Evolutionary conservation across 1,140 invertebrate species (phyloP), one percentile per base, ranked within the genome.

Genomic region (Calliopsis andreniformis): DNA sequence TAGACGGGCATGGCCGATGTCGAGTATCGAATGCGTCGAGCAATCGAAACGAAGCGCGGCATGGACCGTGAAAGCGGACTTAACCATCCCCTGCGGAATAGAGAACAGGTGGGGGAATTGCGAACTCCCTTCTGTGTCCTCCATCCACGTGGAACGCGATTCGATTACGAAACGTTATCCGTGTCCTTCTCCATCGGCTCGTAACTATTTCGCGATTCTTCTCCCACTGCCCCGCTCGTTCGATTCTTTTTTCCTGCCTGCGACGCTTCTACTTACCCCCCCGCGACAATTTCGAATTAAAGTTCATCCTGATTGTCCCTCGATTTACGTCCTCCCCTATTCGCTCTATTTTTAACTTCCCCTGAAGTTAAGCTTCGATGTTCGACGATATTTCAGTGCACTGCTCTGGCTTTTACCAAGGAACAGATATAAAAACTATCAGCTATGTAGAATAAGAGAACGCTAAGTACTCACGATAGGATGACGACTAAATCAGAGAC

Each of bases 111-210:
- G 78, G 76, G 84, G 84, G 85, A 82, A 84, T 89, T 80, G 81
- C 59, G 70, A 86, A 83, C 83, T 82, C 70, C 86, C 77, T 51
- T 49, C 64, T 49, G 63, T 45, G 64, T 69, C 55, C 64, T 69
- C 62, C 70, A 79, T 42, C 64, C 79, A 56, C 78, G 75, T 78
- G 75, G 67, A 81, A 87, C 64, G 68, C 86, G 68, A 90, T 91
- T 91, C 87, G 86, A 90, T 90, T 90, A 88, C 82, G 76, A 84
- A 87, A 87, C 75, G 85, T 82, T 89, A 90, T 87, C 85, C 85
- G 53, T 82, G 70, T 77, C 66, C 77, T 79, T 76, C 71, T 79
- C 66, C 45, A 58, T 76, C 82, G 53, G 73, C 56, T 58, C 56
- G 53, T 70, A 79, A 72, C 63, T 67, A 81, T 73, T 43, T 61